Conservation (phyloP, 2,113 vertebrate species). For the Scalopus aquaticus region DNA sequence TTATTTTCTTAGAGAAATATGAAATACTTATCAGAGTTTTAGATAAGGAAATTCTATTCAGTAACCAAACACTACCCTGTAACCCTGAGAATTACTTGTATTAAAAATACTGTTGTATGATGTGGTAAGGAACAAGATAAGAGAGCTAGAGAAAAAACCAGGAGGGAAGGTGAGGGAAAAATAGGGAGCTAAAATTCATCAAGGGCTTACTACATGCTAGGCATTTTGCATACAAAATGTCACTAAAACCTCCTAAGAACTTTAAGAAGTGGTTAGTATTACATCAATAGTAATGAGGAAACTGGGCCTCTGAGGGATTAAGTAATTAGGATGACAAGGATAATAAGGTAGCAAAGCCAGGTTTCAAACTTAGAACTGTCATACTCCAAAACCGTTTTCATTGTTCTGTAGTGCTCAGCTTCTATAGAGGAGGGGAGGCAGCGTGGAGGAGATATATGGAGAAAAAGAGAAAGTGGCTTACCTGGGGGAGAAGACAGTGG, state of each 20-base stretch:
- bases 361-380: neutral
- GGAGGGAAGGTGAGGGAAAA: neutral
- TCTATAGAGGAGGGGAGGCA: neutral
- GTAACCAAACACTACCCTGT: neutral
- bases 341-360: neutral
- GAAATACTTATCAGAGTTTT: conserved; percentile 33
- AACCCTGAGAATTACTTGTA: neutral
- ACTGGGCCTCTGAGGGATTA: neutral
- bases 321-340: neutral
- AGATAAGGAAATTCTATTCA: conserved; percentile 16
- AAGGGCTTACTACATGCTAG: neutral
- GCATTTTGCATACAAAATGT: neutral
- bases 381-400: neutral
- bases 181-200: neutral
- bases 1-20: conserved; percentile 32
- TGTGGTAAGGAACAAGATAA: neutral
- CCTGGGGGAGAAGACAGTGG: neutral
- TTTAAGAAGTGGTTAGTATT: neutral
- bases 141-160: neutral
- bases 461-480: neutral
- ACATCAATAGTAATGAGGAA: neutral
- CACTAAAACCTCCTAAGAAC: neutral
- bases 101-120: neutral
- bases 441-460: neutral
- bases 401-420: neutral